A percentile compares a stretch with the other conserved stretches of the same genome.
Conservation (phyloP, 2,113 vertebrate species). For the Mesembrinibis cayennensis region DNA sequence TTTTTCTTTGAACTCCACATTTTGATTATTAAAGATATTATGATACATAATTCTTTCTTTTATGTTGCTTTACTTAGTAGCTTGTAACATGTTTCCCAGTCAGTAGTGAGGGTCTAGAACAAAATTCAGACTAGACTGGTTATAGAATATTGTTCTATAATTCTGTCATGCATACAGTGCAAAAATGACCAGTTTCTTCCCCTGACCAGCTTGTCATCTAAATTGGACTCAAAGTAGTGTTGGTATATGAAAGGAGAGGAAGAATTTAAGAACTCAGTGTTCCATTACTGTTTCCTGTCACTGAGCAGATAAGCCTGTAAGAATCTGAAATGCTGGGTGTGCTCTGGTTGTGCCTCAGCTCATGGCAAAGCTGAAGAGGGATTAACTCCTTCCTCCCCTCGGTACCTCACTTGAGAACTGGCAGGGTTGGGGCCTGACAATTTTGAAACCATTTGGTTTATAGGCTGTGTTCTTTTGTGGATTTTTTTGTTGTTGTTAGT, state of each 20-base stretch:
- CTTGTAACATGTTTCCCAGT: background rate
- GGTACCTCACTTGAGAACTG: background rate
- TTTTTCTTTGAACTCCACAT: background rate
- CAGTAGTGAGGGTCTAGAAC: background rate
- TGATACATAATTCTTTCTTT: background rate
- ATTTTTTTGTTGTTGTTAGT: background rate
- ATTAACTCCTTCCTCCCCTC: background rate
- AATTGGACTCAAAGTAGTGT: background rate
- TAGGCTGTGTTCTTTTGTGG: background rate
- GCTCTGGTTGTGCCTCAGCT: background rate
- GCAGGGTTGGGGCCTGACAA: background rate
- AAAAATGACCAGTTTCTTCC: background rate
- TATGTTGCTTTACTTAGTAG: background rate
- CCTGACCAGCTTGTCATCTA: background rate
- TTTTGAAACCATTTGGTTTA: background rate
- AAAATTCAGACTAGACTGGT: background rate
- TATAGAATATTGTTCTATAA: background rate
- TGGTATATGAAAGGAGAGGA: conserved; percentile 9
- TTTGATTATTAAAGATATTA: background rate
- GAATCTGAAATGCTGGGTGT: background rate
- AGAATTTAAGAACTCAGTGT: background rate
- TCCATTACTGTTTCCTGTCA: background rate
- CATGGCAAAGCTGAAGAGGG: background rate
- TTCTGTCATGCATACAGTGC: background rate
- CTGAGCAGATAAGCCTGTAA: conserved; percentile 22